Base-by-base conservation (phyloP, 2,797 vertebrate species). In the Pelochelys cantorii region DNA sequence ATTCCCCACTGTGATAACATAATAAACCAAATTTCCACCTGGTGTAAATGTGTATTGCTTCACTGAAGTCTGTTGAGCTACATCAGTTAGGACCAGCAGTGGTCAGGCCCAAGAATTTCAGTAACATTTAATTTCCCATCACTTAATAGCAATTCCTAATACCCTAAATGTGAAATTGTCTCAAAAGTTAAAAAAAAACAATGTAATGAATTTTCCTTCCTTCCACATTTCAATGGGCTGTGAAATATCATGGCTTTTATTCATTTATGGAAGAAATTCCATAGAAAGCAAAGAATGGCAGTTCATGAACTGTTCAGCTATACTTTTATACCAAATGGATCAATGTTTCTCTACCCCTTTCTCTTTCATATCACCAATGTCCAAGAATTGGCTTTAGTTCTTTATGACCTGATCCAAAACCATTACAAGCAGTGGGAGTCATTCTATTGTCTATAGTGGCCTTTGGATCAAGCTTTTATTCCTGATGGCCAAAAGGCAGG, bases 111-210 rank as follows among this genome's bases (percentile, higher is more conserved):
- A 88, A 31, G 7, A 91, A 75, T 71, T 81, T 77, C 68, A 90
- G 87, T 71, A 94, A 87, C 87, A 92, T 86, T 95, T 94, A 11
- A 85, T 94, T 88, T n/a, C 78, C 93, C 60, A 80, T 31, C 81
- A 29, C 83, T 96, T 93, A 85, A 81, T 65, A 79, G 89, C 53
- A 86, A 2, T 92, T 74, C 84, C 84, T 86, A 59, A 82, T 7
- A 57, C 77, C 57, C 34, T 93, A 22, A 60, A 34, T 83, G 60
- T 93, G 93, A 93, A 94, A 80, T 60, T 86, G 78, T 84, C 74
- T 92, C 48, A 11, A 57, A 75, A 86, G 80, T 96, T 87, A 85
- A 78, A 93, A 94, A 74, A 42, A 89, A 7, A 7, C 62, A 20
- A 48, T 42, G 86, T 85, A 93, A 65, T 85, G 84, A 96, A 94